Evolutionary conservation across 2,113 vertebrate species (phyloP), one percentile per base, ranked within the genome.

Genomic region (Petaurus breviceps): DNA sequence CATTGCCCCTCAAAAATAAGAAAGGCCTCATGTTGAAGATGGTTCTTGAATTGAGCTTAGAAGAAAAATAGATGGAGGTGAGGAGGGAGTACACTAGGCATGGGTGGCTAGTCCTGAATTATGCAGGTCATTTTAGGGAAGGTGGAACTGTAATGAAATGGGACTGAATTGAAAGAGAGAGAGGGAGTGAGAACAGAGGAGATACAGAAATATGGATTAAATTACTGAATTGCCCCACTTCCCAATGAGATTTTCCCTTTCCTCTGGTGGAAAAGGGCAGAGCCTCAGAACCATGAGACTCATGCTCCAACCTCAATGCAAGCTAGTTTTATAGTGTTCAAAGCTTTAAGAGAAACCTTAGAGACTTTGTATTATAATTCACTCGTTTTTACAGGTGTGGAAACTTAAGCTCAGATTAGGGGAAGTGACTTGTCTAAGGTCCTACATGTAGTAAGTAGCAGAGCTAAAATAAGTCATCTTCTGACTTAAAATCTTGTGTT

Each of bases 171-270:
- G 37, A 6, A 43, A n/a, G 19, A 28, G 95, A 91, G n/a, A 90
- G 3, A 96, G 49, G 90, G 31, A 89, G 7, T 94, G 91, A 47
- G 9, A 49, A 77, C 96, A 51, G 91, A 37, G 23, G 10, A 92
- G 37, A 91, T 0, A 96, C n/a, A 91, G 26, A 90, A 91, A 8
- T 92, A 25, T 97, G 12, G 3, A 57, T 26, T 94, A 28, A 96
- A 93, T 53, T 94, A 43, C 19, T 22, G 68, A 84, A 5, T 43
- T 84, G n/a, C 7, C 37, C n/a, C n/a, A 43, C 43, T 84, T 84
- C 31, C 61, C 37, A n/a, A 37, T 19, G 37, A 68, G 11, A 77
- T 77, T 77, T 77, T 77, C 37, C 37, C 61, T 77, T 77, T 77
- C n/a, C n/a, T 23, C 7, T 68, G 61, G n/a, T 8, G 19, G n/a